Base-by-base conservation (phyloP, 2,113 vertebrate genomes). In the Cyprinodon tularosa region DNA sequence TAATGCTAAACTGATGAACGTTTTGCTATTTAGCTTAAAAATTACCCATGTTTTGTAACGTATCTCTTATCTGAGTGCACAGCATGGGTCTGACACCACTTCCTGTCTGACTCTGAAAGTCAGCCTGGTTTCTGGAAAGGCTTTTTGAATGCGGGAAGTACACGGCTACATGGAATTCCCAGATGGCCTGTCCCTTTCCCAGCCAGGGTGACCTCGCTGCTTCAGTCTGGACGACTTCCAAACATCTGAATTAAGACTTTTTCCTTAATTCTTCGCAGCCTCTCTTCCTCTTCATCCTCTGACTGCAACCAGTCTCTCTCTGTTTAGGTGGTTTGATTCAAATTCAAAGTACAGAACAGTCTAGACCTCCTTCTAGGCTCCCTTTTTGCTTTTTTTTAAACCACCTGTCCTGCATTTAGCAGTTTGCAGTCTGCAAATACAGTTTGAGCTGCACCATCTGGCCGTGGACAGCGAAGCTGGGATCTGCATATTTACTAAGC, bases 401-500 rank as follows among this genome's bases (percentile, higher is more conserved):
- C 3, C 53, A 22, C 38, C 42, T 80, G 3, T 62, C 20, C 72
- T 72, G 61, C 61, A 37, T 48, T 62, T 40, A 62, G 13, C 38
- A 72, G 47, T 38, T 44, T 66, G 79, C 44, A 71, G 69, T 12
- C 68, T 81, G 67, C 62, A 74, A 57, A 70, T 64, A 66, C 47
- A 62, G 75, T 76, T 82, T 42, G 53, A 85, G 79, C 69, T 71
- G 81, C 65, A 81, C 71, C 85, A 88, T 86, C 85, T 90, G 90
- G 67, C 76, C 63, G 61, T 12, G 74, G 9, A 84, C 67, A 48
- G 20, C 72, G 78, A 71, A 84, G 38, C 77, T 39, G 72, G 0
- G 38, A 75, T 78, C 47, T 87, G 78, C 82, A 88, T 88, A 89
- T 90, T 91, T 66, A 91, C 65, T 47, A 12, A 39, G 84, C 72